phyloP scores from a whole-genome alignment of 2,888 invertebrate genomes.

The Seladonia tumulorum region DNA sequence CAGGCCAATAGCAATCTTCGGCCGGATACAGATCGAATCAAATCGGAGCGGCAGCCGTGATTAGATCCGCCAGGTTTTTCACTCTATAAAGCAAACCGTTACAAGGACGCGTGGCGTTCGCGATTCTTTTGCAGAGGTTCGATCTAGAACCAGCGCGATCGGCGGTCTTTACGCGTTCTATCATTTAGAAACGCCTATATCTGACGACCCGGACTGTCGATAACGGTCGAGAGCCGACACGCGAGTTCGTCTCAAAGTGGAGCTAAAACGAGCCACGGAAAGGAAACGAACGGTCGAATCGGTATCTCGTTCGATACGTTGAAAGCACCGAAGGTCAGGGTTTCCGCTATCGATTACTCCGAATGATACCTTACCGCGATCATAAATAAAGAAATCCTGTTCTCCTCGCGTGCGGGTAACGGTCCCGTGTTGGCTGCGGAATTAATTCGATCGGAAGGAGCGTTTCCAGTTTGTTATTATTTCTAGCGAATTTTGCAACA shows the following conservation, averaged over 20 bases:
- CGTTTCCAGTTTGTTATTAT: not conserved
- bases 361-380: constrained; percentile 4
- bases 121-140: not conserved
- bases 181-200: constrained; percentile 20
- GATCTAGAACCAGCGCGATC: not conserved
- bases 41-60: constrained; percentile 14
- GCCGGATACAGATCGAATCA: not conserved
- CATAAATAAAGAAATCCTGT: not conserved
- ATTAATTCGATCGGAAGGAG: not conserved
- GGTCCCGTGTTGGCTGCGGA: too few species aligned
- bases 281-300: constrained; percentile 35
- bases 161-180: not conserved
- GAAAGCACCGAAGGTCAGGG: not conserved
- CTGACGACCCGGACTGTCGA: constrained; percentile 21
- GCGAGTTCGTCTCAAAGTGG: constrained; percentile 9
- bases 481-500: not conserved
- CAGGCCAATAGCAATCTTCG: constrained; percentile 12
- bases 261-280: constrained; percentile 2
- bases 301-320: constrained; percentile 17
- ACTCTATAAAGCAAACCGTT: constrained; percentile 34
- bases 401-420: not conserved
- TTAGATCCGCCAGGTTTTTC: constrained; percentile 44
- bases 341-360: not conserved
- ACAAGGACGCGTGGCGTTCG: constrained; percentile 27
- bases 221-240: constrained; percentile 41